phyloP scores from a whole-genome alignment of 2,888 invertebrate species.

The Ypsolopha sequella region DNA sequence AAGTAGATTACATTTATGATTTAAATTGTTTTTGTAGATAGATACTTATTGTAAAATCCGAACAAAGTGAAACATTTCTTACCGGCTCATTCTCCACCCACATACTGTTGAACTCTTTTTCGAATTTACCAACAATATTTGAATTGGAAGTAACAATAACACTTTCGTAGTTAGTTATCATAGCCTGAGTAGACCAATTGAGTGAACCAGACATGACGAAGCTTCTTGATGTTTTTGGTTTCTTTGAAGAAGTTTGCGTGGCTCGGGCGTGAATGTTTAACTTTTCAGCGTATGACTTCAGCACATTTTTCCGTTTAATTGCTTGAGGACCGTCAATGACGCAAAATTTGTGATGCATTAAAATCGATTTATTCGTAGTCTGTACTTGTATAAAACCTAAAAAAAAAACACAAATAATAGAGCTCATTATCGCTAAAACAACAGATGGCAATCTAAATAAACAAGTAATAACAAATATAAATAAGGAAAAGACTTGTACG shows the following conservation, averaged over 20 bases:
- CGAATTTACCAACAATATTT: constrained; percentile 65
- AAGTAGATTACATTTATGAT: background rate
- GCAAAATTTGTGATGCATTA: constrained; percentile 88
- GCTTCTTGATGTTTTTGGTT: constrained; percentile 34
- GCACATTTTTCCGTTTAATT: constrained; percentile 40
- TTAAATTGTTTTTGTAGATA: background rate
- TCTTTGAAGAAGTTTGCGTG: constrained; percentile 26
- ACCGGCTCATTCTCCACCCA: constrained; percentile 69
- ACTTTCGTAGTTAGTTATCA: constrained; percentile 79
- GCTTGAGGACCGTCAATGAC: constrained; percentile 73
- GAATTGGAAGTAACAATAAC: constrained; percentile 73
- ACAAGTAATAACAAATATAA: no score
- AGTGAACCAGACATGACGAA: constrained; percentile 79
- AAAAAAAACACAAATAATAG: constrained; percentile 11
- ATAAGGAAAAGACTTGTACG: no score
- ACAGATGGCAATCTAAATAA: no score
- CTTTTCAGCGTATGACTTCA: constrained; percentile 53
- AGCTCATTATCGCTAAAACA: background rate
- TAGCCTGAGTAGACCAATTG: constrained; percentile 82
- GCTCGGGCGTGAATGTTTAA: constrained; percentile 45
- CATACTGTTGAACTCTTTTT: constrained; percentile 72
- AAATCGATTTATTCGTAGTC: constrained; percentile 56
- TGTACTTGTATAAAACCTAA: constrained; percentile 63
- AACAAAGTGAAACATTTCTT: constrained; percentile 11
- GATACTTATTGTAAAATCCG: constrained; percentile 1